These are phyloP conservation scores for Prionchulus punctatus DNA, from an alignment of 2,888 invertebrate genomes.

Conservation along the genomic window DNA sequence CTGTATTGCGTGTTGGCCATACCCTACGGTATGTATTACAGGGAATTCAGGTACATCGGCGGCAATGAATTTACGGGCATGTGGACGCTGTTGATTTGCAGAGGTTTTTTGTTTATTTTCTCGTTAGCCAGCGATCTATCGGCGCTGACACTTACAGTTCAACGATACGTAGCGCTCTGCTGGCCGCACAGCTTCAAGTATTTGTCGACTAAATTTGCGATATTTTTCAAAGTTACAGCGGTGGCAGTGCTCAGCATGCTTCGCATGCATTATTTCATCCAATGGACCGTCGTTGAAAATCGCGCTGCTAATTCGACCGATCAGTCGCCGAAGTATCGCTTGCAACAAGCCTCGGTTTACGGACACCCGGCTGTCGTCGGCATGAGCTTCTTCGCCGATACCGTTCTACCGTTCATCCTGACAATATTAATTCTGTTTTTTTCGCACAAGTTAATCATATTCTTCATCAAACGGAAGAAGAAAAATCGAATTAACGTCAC, in stretches of 20 bases:
- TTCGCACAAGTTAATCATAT: background rate
- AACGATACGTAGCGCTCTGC: background rate
- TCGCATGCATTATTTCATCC: background rate
- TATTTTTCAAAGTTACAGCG: background rate
- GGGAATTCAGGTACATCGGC: no score
- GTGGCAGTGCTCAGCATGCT: background rate
- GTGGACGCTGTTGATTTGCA: no score
- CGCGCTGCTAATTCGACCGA: no score
- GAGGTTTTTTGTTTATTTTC: background rate
- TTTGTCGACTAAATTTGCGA: background rate
- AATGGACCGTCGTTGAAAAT: no score
- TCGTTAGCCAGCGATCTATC: background rate
- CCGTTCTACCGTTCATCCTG: background rate
- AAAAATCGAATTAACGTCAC: background rate
- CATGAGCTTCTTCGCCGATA: background rate
- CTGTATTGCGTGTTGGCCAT: no score
- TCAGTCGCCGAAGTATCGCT: no score
- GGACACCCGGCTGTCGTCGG: background rate
- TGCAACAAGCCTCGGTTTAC: background rate
- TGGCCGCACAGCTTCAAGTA: background rate
- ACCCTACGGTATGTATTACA: no score
- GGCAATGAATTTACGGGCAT: no score
- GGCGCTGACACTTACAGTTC: background rate
- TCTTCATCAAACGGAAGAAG: background rate
- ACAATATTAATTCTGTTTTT: background rate